Evolutionary conservation across 1,140 invertebrate species (phyloP).

Genomic region (Asobara japonica): DNA sequence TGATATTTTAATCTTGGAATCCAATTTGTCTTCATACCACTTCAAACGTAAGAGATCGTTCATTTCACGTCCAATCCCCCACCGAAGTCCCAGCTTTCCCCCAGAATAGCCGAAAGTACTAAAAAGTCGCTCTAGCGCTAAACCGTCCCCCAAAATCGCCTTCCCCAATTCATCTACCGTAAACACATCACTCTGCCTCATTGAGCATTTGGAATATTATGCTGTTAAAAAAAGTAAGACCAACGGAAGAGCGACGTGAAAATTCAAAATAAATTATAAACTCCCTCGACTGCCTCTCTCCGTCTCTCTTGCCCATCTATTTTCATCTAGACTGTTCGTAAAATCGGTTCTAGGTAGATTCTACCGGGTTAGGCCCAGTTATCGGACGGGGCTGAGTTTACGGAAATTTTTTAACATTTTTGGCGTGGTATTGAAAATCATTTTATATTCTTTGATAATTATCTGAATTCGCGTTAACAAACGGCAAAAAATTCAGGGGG

Average conservation of each 20-base stretch:
- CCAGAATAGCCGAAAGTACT: not conserved
- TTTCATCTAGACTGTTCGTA: conserved; percentile 57
- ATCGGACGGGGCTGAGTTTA: too few species aligned
- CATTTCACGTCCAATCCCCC: not conserved
- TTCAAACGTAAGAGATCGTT: not conserved
- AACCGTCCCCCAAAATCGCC: not conserved
- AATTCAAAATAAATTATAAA: not conserved
- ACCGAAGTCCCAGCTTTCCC: not conserved
- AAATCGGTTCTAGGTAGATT: conserved; percentile 42
- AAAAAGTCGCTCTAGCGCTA: not conserved
- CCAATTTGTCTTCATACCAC: too few species aligned
- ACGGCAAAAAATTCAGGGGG: too few species aligned
- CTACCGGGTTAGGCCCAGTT: too few species aligned
- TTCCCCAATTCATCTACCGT: not conserved
- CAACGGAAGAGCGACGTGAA: not conserved
- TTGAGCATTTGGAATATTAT: not conserved
- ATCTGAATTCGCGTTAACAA: too few species aligned
- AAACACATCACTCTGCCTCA: not conserved
- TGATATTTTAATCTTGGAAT: too few species aligned
- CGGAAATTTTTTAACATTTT: too few species aligned
- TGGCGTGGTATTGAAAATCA: too few species aligned
- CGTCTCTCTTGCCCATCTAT: conserved; percentile 47
- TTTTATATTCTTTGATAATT: too few species aligned
- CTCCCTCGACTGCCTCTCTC: not conserved
- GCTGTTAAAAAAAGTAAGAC: too few species aligned